Base-by-base conservation (phyloP, 1,140 invertebrate species). In the Panagrolaimus sp. region DNA sequence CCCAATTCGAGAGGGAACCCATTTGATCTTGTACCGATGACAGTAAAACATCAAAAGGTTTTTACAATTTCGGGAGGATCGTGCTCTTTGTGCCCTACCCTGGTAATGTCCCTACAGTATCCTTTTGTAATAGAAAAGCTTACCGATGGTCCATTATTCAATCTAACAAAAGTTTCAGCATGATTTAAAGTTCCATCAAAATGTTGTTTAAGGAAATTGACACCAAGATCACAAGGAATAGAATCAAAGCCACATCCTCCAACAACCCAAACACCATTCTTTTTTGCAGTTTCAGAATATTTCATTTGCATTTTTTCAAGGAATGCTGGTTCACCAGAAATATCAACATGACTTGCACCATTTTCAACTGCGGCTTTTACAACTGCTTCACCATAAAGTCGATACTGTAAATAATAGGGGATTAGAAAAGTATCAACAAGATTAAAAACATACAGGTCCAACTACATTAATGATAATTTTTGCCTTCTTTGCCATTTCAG, bases 171-270 rank as follows among this genome's bases (percentile, higher is more conserved):
- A 21, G 77, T 77, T 64, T 82, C 78, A n/a, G 70, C 75, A 66
- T 77, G 67, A 43, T 43, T 67, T 28, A 81, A 43, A 5, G 73
- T 74, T 86, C 90, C 91, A 71, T 87, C 83, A 80, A 91, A 92
- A 72, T 91, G 86, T 71, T 91, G 82, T 77, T 90, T 87, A 4
- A 91, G 82, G 79, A 88, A 92, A 12, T 89, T 80, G 1, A 90
- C 82, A 7, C 94, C 94, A 82, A 77, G 43, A 93, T 85, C 94
- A 48, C 88, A 87, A 5, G 93, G 93, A 75, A 97, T 90, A 68
- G 83, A 86, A 58, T 94, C 93, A 80, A 93, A 91, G 1, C 93
- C 94, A 85, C 93, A 96, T 12, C 91, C 89, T 75, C 90, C 91
- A 14, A 97, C 84, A 10, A 96, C 85, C 79, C 91, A 94, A 0